Conservation (phyloP, 1,140 invertebrate species). For the Sarcophaga peregrina region DNA sequence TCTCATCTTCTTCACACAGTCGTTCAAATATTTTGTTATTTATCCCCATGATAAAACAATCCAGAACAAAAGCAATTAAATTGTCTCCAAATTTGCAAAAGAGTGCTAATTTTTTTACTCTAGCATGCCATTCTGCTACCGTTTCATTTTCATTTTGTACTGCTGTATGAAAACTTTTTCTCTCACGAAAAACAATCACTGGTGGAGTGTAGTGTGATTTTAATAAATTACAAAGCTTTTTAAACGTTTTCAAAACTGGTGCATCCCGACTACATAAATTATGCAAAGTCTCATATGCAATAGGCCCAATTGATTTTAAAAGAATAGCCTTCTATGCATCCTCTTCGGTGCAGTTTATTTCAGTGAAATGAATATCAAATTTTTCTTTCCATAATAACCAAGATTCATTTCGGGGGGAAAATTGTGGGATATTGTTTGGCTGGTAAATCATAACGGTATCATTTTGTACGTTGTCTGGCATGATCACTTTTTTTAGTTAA, state of each 20-base stretch:
- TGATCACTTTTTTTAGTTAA: constrained; percentile 3
- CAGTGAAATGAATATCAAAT: constrained; percentile 1
- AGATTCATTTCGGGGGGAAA: neutral
- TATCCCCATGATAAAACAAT: too few relatives aligned
- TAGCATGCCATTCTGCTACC: constrained; percentile 23
- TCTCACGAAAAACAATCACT: constrained; percentile 8
- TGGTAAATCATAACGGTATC: constrained; percentile 24
- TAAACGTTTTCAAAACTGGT: neutral
- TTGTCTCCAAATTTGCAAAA: constrained; percentile 39
- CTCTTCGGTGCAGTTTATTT: constrained; percentile 13
- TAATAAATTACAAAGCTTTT: neutral
- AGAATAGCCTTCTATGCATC: neutral
- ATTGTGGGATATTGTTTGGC: constrained; percentile 7
- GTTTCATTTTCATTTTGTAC: constrained; percentile 14
- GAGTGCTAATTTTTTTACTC: constrained; percentile 37
- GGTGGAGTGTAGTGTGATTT: neutral
- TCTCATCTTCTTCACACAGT: too few relatives aligned
- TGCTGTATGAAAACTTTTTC: constrained; percentile 29
- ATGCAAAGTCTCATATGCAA: neutral
- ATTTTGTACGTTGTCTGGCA: neutral
- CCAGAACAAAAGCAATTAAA: too few relatives aligned
- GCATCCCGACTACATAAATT: constrained; percentile 33
- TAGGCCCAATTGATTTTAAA: constrained; percentile 22
- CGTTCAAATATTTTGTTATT: too few relatives aligned
- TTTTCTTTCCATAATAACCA: constrained; percentile 6